Conservation (phyloP, 2,797 vertebrate species). For the Pipistrellus kuhlii region DNA sequence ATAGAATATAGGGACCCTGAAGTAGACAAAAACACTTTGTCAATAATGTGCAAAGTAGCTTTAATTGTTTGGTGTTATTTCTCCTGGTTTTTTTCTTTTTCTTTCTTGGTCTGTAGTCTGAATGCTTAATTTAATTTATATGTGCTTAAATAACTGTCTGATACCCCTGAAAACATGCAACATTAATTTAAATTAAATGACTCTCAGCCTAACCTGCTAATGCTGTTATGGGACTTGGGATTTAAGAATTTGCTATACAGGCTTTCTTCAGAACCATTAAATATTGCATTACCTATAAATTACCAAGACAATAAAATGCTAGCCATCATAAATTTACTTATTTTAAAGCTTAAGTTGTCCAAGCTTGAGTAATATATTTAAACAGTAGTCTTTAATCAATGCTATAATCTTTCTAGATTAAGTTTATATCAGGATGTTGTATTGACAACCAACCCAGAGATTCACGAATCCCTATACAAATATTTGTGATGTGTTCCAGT, state of each 20-base stretch:
- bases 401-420: neutral
- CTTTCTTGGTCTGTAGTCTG: neutral
- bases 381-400: neutral
- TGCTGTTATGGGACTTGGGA: neutral
- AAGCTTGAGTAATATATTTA: slow-evolving; percentile 37
- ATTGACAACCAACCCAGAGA: neutral
- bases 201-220: neutral
- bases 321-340: neutral
- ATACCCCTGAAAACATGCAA: neutral
- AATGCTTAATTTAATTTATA: slow-evolving; percentile 10
- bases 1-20: neutral
- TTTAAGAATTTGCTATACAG: neutral
- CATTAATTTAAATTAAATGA: slow-evolving; percentile 26
- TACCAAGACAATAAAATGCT: slow-evolving; percentile 12
- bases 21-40: neutral
- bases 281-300: neutral
- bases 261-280: slow-evolving; percentile 17
- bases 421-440: neutral
- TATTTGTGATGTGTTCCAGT: neutral
- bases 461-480: neutral
- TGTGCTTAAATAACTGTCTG: neutral
- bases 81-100: neutral
- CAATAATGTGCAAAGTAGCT: neutral
- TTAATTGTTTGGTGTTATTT: neutral
- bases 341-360: neutral